Conservation (phyloP, 1,140 invertebrate species). For the Scylla paramamosain region DNA sequence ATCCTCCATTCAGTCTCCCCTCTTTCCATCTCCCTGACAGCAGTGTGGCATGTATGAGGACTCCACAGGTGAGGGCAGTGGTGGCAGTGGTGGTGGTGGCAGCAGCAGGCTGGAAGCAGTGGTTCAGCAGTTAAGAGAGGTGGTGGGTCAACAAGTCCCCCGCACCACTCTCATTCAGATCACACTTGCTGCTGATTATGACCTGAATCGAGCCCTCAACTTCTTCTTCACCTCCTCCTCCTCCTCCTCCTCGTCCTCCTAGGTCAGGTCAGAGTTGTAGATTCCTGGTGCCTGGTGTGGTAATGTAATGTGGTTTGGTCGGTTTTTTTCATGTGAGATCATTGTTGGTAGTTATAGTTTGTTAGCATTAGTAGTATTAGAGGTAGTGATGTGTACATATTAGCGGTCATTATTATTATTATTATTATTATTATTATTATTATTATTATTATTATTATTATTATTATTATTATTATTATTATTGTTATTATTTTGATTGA, state of each 20-base stretch:
- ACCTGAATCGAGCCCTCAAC: slow-evolving; percentile 84
- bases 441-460: neutral
- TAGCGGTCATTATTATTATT: neutral
- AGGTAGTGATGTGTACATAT: too few species aligned
- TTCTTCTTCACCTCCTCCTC: slow-evolving; percentile 80
- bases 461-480: neutral
- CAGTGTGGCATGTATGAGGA: neutral
- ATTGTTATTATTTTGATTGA: neutral
- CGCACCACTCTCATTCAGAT: slow-evolving; percentile 82
- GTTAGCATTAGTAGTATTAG: too few species aligned
- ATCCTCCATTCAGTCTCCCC: neutral
- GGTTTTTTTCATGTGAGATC: neutral
- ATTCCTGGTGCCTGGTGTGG: neutral
- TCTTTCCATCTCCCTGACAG: neutral
- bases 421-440: neutral
- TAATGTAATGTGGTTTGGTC: neutral
- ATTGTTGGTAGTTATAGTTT: too few species aligned
- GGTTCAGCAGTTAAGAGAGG: slow-evolving; percentile 82
- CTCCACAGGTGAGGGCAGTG: neutral
- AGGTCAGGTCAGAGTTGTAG: neutral
- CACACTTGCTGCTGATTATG: slow-evolving; percentile 84
- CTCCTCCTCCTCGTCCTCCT: slow-evolving; percentile 1
- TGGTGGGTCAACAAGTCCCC: slow-evolving; percentile 82
- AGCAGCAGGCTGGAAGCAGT: slow-evolving; percentile 80
- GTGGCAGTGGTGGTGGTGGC: slow-evolving; percentile 36